A percentile compares a stretch with the other conserved stretches of the same genome.
Evolutionary conservation across 2,113 vertebrate genomes (phyloP).

Genomic region (Eurystomus gularis): DNA sequence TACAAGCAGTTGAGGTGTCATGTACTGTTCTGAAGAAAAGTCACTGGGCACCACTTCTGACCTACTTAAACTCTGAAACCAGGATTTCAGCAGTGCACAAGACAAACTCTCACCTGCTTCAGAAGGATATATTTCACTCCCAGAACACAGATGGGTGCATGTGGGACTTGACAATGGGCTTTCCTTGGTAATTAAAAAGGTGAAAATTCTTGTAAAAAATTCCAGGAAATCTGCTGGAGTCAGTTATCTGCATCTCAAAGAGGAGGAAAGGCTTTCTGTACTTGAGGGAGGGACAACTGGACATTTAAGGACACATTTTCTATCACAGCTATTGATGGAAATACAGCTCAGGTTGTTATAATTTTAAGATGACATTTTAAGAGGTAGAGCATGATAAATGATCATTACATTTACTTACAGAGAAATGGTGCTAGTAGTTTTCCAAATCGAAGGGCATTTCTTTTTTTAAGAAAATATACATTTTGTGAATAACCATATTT

Average conservation of each 20-base stretch:
- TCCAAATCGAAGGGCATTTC: neutral
- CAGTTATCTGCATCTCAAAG: neutral
- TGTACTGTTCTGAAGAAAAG: neutral
- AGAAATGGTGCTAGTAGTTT: neutral
- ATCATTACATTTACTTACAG: neutral
- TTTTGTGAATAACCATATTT: neutral
- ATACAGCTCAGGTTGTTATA: neutral
- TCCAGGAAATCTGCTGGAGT: neutral
- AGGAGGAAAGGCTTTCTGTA: neutral
- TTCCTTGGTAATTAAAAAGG: neutral
- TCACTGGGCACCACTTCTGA: neutral
- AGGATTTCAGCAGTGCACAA: neutral
- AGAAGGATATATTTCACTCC: neutral
- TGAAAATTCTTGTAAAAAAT: too few species aligned
- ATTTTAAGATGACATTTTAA: neutral
- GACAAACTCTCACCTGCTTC: neutral
- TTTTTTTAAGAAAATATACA: neutral
- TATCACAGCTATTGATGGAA: neutral
- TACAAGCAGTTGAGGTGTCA: neutral
- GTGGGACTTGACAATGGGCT: neutral
- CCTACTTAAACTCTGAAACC: neutral
- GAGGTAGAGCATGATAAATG: neutral
- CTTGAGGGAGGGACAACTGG: neutral
- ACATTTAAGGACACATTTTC: neutral
- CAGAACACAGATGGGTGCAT: neutral